A percentile compares a stretch with the other conserved stretches of the same genome.
Conservation (phyloP, 2,888 invertebrate species). For the Parnassius apollo region DNA sequence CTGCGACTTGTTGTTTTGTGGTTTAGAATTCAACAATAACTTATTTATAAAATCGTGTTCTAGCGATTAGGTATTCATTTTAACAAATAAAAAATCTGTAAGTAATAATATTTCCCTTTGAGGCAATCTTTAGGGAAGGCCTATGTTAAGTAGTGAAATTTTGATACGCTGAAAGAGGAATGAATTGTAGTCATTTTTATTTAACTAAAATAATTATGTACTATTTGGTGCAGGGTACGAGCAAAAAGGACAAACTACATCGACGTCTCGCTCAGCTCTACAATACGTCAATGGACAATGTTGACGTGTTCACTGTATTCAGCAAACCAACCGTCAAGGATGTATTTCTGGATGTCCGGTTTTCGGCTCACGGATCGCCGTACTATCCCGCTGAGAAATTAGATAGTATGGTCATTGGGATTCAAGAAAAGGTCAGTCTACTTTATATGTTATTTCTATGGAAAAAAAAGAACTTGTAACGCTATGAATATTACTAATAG, state of each 20-base stretch:
- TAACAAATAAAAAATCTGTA: too few relatives aligned
- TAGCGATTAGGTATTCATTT: too few relatives aligned
- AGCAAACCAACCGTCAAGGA: slow-evolving; percentile 83
- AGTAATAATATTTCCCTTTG: too few relatives aligned
- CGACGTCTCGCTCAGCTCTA: slow-evolving; percentile 82
- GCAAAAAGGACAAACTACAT: slow-evolving; percentile 87
- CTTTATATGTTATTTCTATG: slow-evolving; percentile 2
- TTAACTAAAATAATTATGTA: background rate
- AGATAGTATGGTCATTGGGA: slow-evolving; percentile 89
- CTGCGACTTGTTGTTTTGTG: too few relatives aligned
- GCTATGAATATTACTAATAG: too few relatives aligned
- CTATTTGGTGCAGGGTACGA: slow-evolving; percentile 73
- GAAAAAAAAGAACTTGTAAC: too few relatives aligned
- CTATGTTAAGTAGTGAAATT: too few relatives aligned
- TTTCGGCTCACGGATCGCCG: slow-evolving; percentile 96
- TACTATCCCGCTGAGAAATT: slow-evolving; percentile 94
- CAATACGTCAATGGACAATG: slow-evolving; percentile 89
- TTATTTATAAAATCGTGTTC: too few relatives aligned
- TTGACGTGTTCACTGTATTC: slow-evolving; percentile 96
- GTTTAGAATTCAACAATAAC: too few relatives aligned
- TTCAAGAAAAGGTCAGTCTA: slow-evolving; percentile 82
- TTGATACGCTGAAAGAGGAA: background rate
- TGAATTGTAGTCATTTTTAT: background rate
- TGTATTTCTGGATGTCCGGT: slow-evolving; percentile 90
- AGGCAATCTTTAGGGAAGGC: too few relatives aligned